A percentile compares a stretch with the other conserved stretches of the same genome.
phyloP scores from a whole-genome alignment of 2,797 vertebrate genomes.

The Glossophaga mutica region DNA sequence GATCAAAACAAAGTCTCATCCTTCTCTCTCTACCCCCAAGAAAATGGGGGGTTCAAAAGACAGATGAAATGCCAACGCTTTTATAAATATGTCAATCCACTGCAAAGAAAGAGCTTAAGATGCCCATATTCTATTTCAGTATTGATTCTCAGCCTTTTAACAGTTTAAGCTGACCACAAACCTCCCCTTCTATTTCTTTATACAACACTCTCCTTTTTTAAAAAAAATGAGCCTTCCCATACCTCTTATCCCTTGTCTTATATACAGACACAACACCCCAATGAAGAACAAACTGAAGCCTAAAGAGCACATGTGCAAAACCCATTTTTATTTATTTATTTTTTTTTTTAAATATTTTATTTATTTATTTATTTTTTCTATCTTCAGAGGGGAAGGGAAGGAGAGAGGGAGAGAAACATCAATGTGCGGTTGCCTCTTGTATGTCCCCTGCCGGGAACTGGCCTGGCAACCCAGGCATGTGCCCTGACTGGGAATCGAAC shows the following conservation, averaged over 20 bases:
- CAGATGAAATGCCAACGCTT: conserved; percentile 35
- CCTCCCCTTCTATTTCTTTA: conserved; percentile 29
- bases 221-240: background rate
- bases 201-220: conserved; percentile 34
- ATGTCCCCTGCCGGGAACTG: too few species aligned
- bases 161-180: conserved; percentile 66
- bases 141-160: conserved; percentile 54
- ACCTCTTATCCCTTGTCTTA: background rate
- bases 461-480: too few species aligned
- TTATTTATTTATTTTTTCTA: too few species aligned
- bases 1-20: conserved; percentile 55
- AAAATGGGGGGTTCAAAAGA: conserved; percentile 41
- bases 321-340: conserved; percentile 7
- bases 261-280: background rate
- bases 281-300: background rate
- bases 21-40: background rate
- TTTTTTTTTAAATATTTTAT: too few species aligned
- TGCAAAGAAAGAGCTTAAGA: conserved; percentile 32
- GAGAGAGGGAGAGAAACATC: too few species aligned
- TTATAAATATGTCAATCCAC: conserved; percentile 51
- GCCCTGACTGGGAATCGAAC: too few species aligned
- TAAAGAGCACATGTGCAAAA: background rate
- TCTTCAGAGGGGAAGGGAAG: too few species aligned
- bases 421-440: too few species aligned
- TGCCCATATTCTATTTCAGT: conserved; percentile 19